Percentiles rank a stretch among this genome's conserved stretches.
Evolutionary conservation across 2,888 invertebrate species (phyloP).

Genomic region (Hyalella azteca): DNA sequence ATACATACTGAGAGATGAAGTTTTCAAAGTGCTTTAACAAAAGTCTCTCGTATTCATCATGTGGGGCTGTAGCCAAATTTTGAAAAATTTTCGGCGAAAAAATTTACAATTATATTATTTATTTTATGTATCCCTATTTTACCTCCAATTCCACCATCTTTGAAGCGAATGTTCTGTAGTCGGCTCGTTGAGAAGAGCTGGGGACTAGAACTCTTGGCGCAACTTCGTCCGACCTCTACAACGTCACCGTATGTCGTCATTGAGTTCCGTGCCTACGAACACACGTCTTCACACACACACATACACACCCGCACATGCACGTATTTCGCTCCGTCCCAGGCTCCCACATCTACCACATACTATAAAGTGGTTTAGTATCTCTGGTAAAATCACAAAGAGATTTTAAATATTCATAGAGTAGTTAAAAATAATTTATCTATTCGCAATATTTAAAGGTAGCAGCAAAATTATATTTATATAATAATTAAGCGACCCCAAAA

Average conservation of each 20-base stretch:
- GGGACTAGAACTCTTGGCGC: constrained; percentile 10
- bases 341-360: no score
- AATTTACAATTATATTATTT: not conserved
- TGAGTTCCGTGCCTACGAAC: constrained; percentile 18
- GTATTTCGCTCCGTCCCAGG: not conserved
- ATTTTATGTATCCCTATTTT: constrained; percentile 32
- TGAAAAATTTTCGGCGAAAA: not conserved
- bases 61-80: not conserved
- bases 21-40: not conserved
- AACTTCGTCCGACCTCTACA: constrained; percentile 35
- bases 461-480: no score
- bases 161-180: constrained; percentile 35
- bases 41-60: not conserved
- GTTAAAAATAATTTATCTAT: no score
- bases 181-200: constrained; percentile 34
- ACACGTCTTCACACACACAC: not conserved
- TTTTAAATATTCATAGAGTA: no score
- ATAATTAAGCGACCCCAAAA: no score
- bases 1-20: no score
- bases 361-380: no score
- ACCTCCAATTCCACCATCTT: constrained; percentile 31
- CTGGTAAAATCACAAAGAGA: no score
- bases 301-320: constrained; percentile 14
- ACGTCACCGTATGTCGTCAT: constrained; percentile 40
- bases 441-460: no score